Evolutionary conservation across 2,888 invertebrate species (phyloP).

Genomic region (Oxyteleia sp.): DNA sequence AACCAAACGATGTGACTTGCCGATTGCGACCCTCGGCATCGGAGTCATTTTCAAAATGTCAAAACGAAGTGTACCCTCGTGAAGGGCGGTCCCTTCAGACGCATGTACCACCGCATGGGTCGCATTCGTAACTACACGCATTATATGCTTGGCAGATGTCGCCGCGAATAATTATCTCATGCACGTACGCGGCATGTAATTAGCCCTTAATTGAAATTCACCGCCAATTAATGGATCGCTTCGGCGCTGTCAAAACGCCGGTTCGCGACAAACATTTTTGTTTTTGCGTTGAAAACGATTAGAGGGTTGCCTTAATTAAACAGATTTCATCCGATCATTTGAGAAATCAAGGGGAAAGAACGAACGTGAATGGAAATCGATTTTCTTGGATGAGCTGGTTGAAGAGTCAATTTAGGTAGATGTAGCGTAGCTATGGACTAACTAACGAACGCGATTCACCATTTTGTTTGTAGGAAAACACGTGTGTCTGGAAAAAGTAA

Average conservation of each 20-base stretch:
- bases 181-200: conserved; percentile 79
- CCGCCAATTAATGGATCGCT: conserved; percentile 47
- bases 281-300: conserved; percentile 31
- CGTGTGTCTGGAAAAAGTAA: too few species aligned
- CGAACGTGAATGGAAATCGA: too few species aligned
- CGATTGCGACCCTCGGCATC: conserved; percentile 63
- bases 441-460: too few species aligned
- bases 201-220: conserved; percentile 83
- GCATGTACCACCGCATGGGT: conserved; percentile 81
- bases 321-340: neutral
- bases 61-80: conserved; percentile 66
- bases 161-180: conserved; percentile 81
- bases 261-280: conserved; percentile 44
- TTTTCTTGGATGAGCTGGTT: too few species aligned
- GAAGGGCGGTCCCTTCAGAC: conserved; percentile 69
- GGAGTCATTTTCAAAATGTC: conserved; percentile 75
- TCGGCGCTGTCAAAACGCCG: too few species aligned
- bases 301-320: conserved; percentile 18
- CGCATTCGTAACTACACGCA: conserved; percentile 78
- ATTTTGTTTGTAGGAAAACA: too few species aligned
- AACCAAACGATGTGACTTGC: conserved; percentile 64
- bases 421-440: too few species aligned
- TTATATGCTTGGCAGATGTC: conserved; percentile 82
- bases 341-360: too few species aligned
- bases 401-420: too few species aligned